phyloP scores from a whole-genome alignment of 2,113 vertebrate species.

The Candoia aspera region DNA sequence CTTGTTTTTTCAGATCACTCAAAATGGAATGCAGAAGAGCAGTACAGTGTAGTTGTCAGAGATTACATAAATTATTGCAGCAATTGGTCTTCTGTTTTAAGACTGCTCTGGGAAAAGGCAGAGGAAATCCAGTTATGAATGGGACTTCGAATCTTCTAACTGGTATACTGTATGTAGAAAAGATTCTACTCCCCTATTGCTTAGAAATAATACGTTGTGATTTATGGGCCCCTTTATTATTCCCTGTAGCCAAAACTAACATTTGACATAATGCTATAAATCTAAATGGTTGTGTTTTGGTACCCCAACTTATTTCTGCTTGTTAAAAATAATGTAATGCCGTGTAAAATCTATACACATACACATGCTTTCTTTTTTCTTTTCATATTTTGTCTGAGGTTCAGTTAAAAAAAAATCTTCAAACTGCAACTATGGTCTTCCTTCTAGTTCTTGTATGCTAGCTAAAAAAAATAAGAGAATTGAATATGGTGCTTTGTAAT shows the following conservation, averaged over 20 bases:
- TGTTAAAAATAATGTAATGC: neutral
- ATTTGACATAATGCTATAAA: neutral
- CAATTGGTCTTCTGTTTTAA: too few species aligned
- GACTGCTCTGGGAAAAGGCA: too few species aligned
- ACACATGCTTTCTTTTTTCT: neutral
- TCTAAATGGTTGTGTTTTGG: neutral
- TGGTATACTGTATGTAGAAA: too few species aligned
- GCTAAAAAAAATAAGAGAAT: neutral
- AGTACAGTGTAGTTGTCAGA: too few species aligned
- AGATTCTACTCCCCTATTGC: neutral
- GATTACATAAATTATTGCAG: too few species aligned
- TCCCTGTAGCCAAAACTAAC: neutral
- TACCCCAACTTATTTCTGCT: neutral
- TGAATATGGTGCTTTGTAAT: neutral
- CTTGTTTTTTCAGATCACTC: too few species aligned
- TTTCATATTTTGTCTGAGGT: neutral
- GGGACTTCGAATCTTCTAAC: too few species aligned
- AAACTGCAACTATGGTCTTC: neutral
- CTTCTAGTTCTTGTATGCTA: neutral
- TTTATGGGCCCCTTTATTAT: neutral
- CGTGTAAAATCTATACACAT: neutral
- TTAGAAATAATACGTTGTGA: neutral
- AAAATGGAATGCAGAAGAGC: too few species aligned
- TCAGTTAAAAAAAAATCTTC: neutral
- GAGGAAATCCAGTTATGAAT: too few species aligned